Evolutionary conservation across 2,113 vertebrate species (phyloP), one percentile per base, ranked within the genome.

Genomic region (Camelus bactrianus): DNA sequence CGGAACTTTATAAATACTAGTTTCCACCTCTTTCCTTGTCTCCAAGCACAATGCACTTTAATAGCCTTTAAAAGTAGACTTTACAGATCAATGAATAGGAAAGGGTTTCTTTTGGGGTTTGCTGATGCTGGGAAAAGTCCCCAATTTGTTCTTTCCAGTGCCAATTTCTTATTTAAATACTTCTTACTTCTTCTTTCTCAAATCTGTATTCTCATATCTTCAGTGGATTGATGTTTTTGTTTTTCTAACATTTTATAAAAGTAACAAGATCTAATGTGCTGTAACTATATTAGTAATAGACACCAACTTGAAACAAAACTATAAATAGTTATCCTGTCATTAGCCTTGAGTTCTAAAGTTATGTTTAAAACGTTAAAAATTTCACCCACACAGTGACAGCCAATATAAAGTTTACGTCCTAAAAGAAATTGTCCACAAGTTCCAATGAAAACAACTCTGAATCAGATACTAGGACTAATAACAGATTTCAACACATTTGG

Each of bases 221-320:
- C 97, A 97, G 38, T 19, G 64, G n/a, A 85, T 38, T 82, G 58
- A 30, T 70, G 94, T 87, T 92, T 92, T 97, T 82, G 67, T 30
- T 56, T 28, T 60, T 94, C 67, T 0, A 3, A 69, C 26, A 19
- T 62, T 73, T 89, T 76, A 70, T 80, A 85, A 86, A 93, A 67
- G 67, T 35, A 67, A 93, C 82, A 3, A 48, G n/a, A 65, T 69
- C 16, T 77, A 73, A 81, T 52, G 32, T 48, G 35, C 22, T 80
- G 52, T 80, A 87, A 94, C 22, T 28, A 8, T 58, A 50, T 65
- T 70, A 73, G 56, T 64, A 79, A 73, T 14, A 72, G 42, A 77
- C 22, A 73, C 3, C 26, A 56, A 58, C 16, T 60, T 79, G 35
- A 93, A 89, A 89, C 69, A 73, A 73, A 90, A 50, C 32, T 46